Evolutionary conservation across 1,140 invertebrate genomes (phyloP).

Genomic region (Pseudomyrmex flavicornis): DNA sequence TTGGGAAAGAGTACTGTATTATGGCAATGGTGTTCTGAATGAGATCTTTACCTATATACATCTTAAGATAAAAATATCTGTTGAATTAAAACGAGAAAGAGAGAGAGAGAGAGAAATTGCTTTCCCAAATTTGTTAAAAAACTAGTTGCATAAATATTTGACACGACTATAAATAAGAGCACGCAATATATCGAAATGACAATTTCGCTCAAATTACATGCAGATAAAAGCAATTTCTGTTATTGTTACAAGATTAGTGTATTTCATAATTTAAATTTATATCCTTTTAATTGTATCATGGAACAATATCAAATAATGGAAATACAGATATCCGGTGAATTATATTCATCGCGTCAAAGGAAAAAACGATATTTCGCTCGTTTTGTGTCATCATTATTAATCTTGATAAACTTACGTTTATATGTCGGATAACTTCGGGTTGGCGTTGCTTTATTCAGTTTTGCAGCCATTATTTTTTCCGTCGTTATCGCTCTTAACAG

Average conservation of each 20-base stretch:
- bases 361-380: slow-evolving; percentile 23
- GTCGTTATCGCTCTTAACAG: slow-evolving; percentile 42
- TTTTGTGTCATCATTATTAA: slow-evolving; percentile 41
- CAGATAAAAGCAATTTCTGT: slow-evolving; percentile 22
- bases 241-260: not conserved
- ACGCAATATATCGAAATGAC: not conserved
- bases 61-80: no score
- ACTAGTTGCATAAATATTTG: no score
- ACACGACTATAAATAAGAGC: not conserved
- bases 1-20: no score
- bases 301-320: slow-evolving; percentile 17
- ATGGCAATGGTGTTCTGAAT: no score
- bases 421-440: not conserved
- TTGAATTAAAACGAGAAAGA: no score
- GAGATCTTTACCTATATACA: no score
- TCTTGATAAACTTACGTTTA: slow-evolving; percentile 34
- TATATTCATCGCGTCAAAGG: slow-evolving; percentile 21
- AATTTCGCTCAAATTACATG: not conserved
- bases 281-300: slow-evolving; percentile 15
- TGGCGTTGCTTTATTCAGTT: slow-evolving; percentile 36
- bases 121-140: no score
- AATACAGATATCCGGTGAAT: slow-evolving; percentile 11
- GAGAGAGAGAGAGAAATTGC: no score
- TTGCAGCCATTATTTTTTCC: slow-evolving; percentile 42
- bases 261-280: slow-evolving; percentile 28